These are phyloP conservation scores for Tribolium freemani DNA, from an alignment of 2,888 invertebrate genomes.

Conservation along the genomic window DNA sequence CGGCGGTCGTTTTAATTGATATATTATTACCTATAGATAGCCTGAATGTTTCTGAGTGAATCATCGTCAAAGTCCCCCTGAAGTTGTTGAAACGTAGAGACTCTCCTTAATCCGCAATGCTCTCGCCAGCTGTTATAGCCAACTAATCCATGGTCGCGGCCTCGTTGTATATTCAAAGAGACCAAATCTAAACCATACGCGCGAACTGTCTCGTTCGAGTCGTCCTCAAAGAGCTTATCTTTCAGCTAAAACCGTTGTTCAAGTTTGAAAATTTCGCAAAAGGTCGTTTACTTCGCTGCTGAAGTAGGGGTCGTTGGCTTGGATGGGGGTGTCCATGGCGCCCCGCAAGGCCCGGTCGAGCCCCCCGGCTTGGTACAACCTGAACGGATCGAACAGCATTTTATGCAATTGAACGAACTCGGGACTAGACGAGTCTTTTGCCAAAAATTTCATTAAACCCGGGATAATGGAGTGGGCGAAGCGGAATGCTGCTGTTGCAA, in stretches of 20 bases:
- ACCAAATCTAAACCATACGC: constrained; percentile 87
- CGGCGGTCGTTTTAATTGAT: constrained; percentile 1
- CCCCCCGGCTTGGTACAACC: constrained; percentile 75
- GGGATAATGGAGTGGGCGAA: constrained; percentile 91
- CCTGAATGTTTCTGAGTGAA: constrained; percentile 74
- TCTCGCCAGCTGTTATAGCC: constrained; percentile 83
- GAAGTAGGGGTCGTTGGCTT: constrained; percentile 75
- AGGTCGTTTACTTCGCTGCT: constrained; percentile 71
- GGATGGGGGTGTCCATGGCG: constrained; percentile 77
- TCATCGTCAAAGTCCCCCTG: constrained; percentile 77
- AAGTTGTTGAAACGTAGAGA: constrained; percentile 75
- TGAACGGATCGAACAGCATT: constrained; percentile 86
- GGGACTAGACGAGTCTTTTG: constrained; percentile 68
- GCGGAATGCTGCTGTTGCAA: constrained; percentile 87
- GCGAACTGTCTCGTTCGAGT: constrained; percentile 54
- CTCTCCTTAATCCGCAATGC: constrained; percentile 78
- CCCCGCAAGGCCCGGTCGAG: constrained; percentile 77
- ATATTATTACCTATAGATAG: constrained; percentile 74
- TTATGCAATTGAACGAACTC: constrained; percentile 82
- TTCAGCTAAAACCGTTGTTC: constrained; percentile 72
- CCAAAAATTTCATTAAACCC: constrained; percentile 78
- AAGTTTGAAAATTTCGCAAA: neutral
- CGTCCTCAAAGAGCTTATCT: constrained; percentile 77
- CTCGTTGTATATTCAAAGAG: constrained; percentile 89
- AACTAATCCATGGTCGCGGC: constrained; percentile 89